These are phyloP conservation scores for Marmota monax DNA, from an alignment of 2,113 vertebrate genomes.

Conservation along the genomic window DNA sequence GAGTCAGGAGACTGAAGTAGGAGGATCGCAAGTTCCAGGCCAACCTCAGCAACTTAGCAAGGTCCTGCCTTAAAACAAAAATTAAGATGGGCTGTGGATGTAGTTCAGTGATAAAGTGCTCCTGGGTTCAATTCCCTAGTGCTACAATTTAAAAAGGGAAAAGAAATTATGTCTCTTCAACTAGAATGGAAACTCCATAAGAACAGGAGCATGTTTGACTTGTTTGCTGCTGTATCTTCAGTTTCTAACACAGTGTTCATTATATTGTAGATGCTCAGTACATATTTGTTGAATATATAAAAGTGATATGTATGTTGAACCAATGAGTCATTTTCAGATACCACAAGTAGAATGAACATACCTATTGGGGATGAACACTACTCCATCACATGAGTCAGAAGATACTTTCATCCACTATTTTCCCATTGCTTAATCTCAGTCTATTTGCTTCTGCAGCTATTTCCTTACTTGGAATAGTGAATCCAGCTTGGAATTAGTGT, in stretches of 20 bases:
- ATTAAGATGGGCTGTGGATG: no score
- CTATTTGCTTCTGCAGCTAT: background rate
- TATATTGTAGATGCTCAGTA: background rate
- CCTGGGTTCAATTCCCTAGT: no score
- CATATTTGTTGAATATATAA: background rate
- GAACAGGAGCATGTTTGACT: background rate
- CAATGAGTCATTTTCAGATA: background rate
- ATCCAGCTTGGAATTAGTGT: background rate
- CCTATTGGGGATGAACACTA: background rate
- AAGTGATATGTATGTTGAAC: background rate
- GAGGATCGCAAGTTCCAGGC: no score
- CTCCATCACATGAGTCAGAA: background rate
- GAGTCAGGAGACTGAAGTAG: no score
- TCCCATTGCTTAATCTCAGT: background rate
- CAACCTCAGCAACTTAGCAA: no score
- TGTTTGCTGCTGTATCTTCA: background rate
- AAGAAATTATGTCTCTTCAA: background rate
- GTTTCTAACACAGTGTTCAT: background rate
- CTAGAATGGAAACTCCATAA: background rate
- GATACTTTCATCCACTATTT: background rate
- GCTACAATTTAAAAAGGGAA: no score
- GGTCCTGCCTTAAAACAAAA: no score
- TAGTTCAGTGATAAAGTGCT: no score
- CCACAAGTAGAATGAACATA: background rate
- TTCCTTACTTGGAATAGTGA: background rate